Percentiles rank a stretch among this genome's conserved stretches.
Evolutionary conservation across 2,888 invertebrate genomes (phyloP).

Genomic region (Pristionchus exspectatus): DNA sequence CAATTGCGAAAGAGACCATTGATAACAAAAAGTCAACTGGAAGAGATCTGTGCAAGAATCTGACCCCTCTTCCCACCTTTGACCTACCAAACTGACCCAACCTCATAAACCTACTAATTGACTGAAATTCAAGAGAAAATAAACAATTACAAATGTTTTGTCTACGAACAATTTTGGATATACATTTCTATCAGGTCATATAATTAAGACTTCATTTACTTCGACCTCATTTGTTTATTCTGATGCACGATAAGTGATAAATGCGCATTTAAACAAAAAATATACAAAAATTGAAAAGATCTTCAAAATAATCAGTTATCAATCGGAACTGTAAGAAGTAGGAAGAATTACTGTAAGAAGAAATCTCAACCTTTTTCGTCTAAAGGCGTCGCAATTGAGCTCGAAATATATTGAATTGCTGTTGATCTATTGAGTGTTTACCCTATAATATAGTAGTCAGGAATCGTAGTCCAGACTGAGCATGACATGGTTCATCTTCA

Average conservation of each 20-base stretch:
- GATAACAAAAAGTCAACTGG: too few species aligned
- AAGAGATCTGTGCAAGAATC: constrained; percentile 12
- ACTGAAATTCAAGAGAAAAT: not conserved
- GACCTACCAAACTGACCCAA: not conserved
- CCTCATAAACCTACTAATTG: not conserved
- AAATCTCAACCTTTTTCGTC: not conserved
- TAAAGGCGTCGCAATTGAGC: too few species aligned
- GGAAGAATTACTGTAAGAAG: too few species aligned
- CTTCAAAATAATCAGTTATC: too few species aligned
- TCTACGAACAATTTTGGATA: not conserved
- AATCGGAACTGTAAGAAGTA: too few species aligned
- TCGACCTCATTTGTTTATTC: too few species aligned
- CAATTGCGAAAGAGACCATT: not conserved
- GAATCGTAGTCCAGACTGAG: not conserved
- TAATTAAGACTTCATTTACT: too few species aligned
- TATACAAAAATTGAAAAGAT: too few species aligned
- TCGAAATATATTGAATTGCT: not conserved
- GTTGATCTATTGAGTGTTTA: not conserved
- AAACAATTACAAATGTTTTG: not conserved
- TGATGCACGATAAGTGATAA: too few species aligned
- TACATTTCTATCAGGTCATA: too few species aligned
- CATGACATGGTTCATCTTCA: too few species aligned
- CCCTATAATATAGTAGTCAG: not conserved
- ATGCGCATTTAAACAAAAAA: too few species aligned
- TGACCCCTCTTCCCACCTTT: not conserved